A percentile compares a stretch with the other conserved stretches of the same genome.
These are phyloP conservation scores for Martes flavigula DNA, from an alignment of 2,797 vertebrate genomes.

Conservation along the genomic window DNA sequence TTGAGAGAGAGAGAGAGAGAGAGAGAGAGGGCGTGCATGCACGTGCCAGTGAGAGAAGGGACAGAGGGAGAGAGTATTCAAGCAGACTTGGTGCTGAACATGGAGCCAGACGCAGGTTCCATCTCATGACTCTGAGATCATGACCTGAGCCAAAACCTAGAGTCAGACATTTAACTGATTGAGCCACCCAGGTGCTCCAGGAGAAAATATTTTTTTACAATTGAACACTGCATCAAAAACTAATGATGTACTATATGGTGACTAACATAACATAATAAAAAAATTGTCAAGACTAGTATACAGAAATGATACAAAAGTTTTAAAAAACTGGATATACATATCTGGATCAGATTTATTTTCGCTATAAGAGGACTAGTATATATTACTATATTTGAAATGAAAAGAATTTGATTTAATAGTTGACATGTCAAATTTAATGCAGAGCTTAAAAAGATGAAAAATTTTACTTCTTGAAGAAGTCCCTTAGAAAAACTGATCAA, in stretches of 20 bases:
- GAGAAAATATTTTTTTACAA: not conserved
- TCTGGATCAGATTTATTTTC: not conserved
- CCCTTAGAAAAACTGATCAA: not conserved
- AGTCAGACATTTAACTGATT: not conserved
- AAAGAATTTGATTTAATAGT: not conserved
- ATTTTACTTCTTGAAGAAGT: not conserved
- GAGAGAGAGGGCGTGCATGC: not conserved
- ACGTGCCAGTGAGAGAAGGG: not conserved
- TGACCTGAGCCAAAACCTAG: not conserved
- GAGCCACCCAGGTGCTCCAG: not conserved
- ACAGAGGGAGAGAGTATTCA: not conserved
- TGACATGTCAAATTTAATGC: not conserved
- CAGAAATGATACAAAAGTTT: not conserved
- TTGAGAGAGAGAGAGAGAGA: not conserved
- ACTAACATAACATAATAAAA: too few relatives aligned
- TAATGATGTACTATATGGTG: too few relatives aligned
- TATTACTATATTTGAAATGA: slow-evolving; percentile 21
- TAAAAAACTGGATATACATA: not conserved
- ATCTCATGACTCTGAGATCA: not conserved
- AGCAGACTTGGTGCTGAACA: not conserved
- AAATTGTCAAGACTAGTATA: not conserved
- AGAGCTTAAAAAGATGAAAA: not conserved
- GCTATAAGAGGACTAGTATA: not conserved
- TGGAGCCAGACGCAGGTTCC: not conserved
- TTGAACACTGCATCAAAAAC: too few relatives aligned